Evolutionary conservation across 1,140 invertebrate genomes (phyloP), one percentile per base, ranked within the genome.

Genomic region (Meteorus sp.): DNA sequence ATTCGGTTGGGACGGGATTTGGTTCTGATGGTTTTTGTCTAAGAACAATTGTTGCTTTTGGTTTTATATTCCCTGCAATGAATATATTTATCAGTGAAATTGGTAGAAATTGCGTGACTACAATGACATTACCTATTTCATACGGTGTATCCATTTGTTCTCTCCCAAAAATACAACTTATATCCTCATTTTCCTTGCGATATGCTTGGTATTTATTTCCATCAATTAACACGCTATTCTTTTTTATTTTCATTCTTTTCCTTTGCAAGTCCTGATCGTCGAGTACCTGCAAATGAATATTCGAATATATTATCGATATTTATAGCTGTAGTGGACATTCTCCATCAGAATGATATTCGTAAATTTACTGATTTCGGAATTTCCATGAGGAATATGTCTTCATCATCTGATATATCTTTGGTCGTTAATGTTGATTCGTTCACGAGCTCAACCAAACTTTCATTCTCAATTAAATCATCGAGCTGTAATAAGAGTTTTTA

Each of bases 331-430:
- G 5, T 17, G 4, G 7, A 23, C 2, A 54, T 22, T 20, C 4
- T 19, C 15, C 15, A 27, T 11, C 7, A 27, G 29, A 55, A 41
- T 41, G 23, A 47, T 13, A 29, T 27, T 51, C 52, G n/a, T n/a
- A n/a, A n/a, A n/a, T n/a, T 50, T 47, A 60, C 59, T 20, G 52
- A 60, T 55, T 52, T 63, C 0, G 61, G 61, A 19, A 63, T 47
- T 19, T 63, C 61, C 47, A 63, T 44, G 0, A 59, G 1, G 23
- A 53, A 56, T 39, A 63, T 52, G 25, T 62, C 61, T 3, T 62
- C 56, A 20, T 56, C 57, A 3, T 51, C 53, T 2, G 11, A 8
- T n/a, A 63, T 31, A 15, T 59, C 56, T 11, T 54, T 17, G 7
- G 37, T 9, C 4, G 47, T 48, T 20, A 56, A 59, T 1, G 61